Base-by-base conservation (phyloP, 2,797 vertebrate species). In the Mormyrus hasselquistii region DNA sequence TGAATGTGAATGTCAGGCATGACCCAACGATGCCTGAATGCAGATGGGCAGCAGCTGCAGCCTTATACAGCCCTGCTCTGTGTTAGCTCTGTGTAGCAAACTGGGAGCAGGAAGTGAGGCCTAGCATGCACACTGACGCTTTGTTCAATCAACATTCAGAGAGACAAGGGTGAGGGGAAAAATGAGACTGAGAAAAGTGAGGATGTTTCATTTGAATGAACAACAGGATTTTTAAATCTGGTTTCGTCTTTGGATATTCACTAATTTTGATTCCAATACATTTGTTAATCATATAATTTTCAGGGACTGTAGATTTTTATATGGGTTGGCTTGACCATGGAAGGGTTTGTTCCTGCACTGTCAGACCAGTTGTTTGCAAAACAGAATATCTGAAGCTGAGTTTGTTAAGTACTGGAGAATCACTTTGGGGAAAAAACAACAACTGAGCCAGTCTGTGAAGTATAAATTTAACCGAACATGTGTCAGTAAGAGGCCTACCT, bases 1-100 rank as follows among this genome's bases (percentile, higher is more conserved):
- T 62, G 38, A 87, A 53, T 57, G 29, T 16, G 55, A 87, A 44
- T 19, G 34, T 59, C 86, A 87, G 86, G 34, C 52, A 34, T 59
- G 86, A 87, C 53, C 86, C 55, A 87, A 87, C 55, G 53, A 62
- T 87, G 53, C 29, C 86, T 87, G 86, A 87, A 87, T 87, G 34
- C 34, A 87, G 86, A 87, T 87, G 86, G 52, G 55, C 34, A 87
- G 55, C 50, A 87, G 34, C 86, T 59, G 34, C 25, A 55, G 34
- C 29, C 53, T 87, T 38, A 59, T 41, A 87, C 86, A 87, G 55
- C 5, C 38, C 55, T 59, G n/a, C 86, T 87, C 86, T 86, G 85
- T 86, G 82, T 55, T 29, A 86, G 14, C 85, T 52, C 52, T 34
- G 5, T 87, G 53, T 44, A 57, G 52, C 53, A 52, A 14, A 44